Evolutionary conservation across 30 jellyfish, hydroid and myxozoan genomes (phyloP), one percentile per base, ranked within the genome.

Genomic region (Cassiopea xamachana): DNA sequence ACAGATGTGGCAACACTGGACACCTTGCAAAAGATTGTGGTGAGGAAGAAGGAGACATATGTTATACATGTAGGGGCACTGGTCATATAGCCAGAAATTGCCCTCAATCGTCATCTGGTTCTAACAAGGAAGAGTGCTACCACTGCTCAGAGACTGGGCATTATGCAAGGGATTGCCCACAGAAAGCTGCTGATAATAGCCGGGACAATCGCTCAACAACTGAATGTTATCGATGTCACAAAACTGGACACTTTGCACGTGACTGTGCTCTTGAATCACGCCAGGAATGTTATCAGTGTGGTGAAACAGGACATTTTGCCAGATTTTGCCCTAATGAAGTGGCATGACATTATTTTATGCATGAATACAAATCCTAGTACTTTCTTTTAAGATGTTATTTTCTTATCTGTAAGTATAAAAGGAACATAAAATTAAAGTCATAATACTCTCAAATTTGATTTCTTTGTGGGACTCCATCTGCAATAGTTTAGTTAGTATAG

Each of bases 261-360:
- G 98, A 91, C 77, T 95, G 98, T 67, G 44, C 81, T 27, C 55
- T 58, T 50, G 91, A 82, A 17, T 69, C 76, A 12, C 67, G 49
- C 18, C 73, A 73, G 17, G 69, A 85, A 69, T 95, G 99, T 74
- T 94, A 86, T 73, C 95, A 91, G n/a, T 94, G 98, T 84, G 86
- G 89, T 15, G 87, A 90, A 67, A 80, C 60, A 77, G 98, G 98
- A 46, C 98, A 94, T 88, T 94, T 94, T 76, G 98, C 98, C 10
- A 80, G 98, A 46, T 96, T 86, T 67, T 94, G 98, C 81, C 89
- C 90, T 7, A 70, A 75, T 3, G 88, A 79, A 58, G 97, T 78
- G 45, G 93, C 50, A 46, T 84, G 81, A 69, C 27, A 50, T 72
- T 59, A 18, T 60, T 48, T 62, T 5, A 58, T 47, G 69, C 55